phyloP scores from a whole-genome alignment of 2,113 vertebrate species.

The Labeo catla region DNA sequence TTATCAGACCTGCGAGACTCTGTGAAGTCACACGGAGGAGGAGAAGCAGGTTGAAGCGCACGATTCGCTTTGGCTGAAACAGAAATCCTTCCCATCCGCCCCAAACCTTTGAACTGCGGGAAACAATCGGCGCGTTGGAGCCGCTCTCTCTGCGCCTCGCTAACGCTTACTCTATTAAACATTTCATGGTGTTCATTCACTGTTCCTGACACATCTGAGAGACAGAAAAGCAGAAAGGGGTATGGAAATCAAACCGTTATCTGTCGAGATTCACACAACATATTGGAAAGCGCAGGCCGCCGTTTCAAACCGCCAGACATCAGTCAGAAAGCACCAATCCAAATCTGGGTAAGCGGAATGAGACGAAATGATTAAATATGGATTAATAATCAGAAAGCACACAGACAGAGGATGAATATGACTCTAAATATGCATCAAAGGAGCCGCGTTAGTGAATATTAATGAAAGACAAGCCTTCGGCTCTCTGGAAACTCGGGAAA shows the following conservation, averaged over 20 bases:
- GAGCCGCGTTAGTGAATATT: constrained; percentile 22
- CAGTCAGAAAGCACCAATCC: constrained; percentile 39
- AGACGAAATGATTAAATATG: constrained; percentile 43
- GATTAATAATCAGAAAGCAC: constrained; percentile 36
- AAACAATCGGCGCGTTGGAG: constrained; percentile 70
- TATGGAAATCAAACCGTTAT: constrained; percentile 32
- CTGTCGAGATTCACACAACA: constrained; percentile 30
- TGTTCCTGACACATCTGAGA: constrained; percentile 27
- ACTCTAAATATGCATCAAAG: constrained; percentile 51
- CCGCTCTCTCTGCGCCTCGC: constrained; percentile 63
- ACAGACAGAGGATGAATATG: constrained; percentile 54
- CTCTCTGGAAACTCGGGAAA: constrained; percentile 48
- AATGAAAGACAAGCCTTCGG: constrained; percentile 43
- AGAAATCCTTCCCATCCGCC: constrained; percentile 72
- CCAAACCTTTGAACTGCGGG: constrained; percentile 73
- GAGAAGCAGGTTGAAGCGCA: not conserved
- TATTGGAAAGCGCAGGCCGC: constrained; percentile 1
- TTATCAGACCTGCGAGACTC: not conserved
- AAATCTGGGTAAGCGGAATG: constrained; percentile 42
- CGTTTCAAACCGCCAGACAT: constrained; percentile 20
- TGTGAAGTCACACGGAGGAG: not conserved
- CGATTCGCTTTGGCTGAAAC: constrained; percentile 66
- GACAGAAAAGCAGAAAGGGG: not conserved
- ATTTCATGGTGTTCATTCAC: constrained; percentile 52
- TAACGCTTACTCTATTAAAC: constrained; percentile 57